A percentile compares a stretch with the other conserved stretches of the same genome.
Conservation (phyloP, 2,797 vertebrate species). For the Sebastes kiyomatsui region DNA sequence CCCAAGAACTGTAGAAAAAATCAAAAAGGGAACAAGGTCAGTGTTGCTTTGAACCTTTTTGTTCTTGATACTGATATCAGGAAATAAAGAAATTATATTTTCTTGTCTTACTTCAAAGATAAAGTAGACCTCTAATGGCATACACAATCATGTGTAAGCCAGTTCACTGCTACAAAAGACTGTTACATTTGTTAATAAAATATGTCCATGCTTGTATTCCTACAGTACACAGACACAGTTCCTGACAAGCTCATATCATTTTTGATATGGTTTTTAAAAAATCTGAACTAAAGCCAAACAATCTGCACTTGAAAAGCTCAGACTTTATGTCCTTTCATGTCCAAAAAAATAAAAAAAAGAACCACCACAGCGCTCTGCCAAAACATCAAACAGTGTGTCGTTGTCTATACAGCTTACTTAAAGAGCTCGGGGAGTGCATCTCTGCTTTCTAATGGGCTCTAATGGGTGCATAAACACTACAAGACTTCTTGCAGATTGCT, state of each 20-base stretch:
- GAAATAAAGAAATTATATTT: neutral
- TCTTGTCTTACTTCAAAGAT: neutral
- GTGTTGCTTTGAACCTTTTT: constrained; percentile 5
- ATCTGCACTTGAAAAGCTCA: constrained; percentile 19
- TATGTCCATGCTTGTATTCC: neutral
- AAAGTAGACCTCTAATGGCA: neutral
- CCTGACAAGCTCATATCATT: constrained; percentile 3
- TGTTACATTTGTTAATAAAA: neutral
- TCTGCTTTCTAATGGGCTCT: constrained; percentile 69
- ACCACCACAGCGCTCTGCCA: constrained; percentile 26
- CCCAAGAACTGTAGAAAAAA: neutral
- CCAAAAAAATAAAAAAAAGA: neutral
- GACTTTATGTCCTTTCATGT: constrained; percentile 42
- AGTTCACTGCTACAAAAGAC: neutral
- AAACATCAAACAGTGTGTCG: constrained; percentile 61
- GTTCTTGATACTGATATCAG: neutral
- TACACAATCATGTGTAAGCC: neutral
- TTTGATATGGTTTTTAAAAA: constrained; percentile 16
- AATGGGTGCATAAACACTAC: constrained; percentile 71
- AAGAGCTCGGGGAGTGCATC: constrained; percentile 60
- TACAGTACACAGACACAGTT: neutral
- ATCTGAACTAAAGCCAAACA: constrained; percentile 29
- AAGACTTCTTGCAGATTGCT: constrained; percentile 58
- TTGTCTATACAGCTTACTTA: constrained; percentile 58
- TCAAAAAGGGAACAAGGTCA: neutral